Base-by-base conservation (phyloP, 2,888 invertebrate genomes). In the Boloria euphrosyne region DNA sequence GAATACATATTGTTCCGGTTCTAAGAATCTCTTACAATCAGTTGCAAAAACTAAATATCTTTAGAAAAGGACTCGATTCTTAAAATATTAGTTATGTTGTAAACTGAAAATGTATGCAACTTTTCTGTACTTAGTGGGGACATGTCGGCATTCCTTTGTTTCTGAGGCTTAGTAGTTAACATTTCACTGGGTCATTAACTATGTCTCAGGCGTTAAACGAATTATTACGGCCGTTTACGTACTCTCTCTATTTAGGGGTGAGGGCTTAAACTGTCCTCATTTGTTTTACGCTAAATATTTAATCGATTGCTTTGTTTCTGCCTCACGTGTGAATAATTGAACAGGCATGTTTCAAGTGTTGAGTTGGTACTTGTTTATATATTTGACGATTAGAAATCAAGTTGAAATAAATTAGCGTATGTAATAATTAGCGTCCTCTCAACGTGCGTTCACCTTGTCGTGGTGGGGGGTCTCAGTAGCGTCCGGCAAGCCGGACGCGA, bases 121-220 rank as follows among this genome's bases (percentile, higher is more conserved):
- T 38, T 38, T 38, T 38, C 10, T 1, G 31, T 38, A 62, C 51
- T 66, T 66, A 63, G 60, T 51, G 47, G 62, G 51, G 51, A 55
- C 49, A 51, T 54, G 17, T 5, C 47, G 22, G 57, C 65, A 67
- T 62, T 68, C 65, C 66, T 72, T 73, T 63, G 52, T 58, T 71
- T 66, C 73, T 72, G 64, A 76, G 76, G 67, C 51, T 78, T 71
- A 66, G 75, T 74, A 76, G 76, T 77, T 75, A 82, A 80, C 81
- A 78, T 82, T 76, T 82, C 78, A 80, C 75, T 71, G 79, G 75
- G 78, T 85, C 87, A 84, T 86, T 86, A 84, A 80, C 77, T 79
- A 80, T 81, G 83, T 85, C 81, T 79, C 73, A 80, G 78, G 75
- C 80, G 77, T 80, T 81, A 78, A 82, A 83, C 80, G 82, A 84